Conservation (phyloP, 2,888 invertebrate genomes). For the Aethes cnicana region DNA sequence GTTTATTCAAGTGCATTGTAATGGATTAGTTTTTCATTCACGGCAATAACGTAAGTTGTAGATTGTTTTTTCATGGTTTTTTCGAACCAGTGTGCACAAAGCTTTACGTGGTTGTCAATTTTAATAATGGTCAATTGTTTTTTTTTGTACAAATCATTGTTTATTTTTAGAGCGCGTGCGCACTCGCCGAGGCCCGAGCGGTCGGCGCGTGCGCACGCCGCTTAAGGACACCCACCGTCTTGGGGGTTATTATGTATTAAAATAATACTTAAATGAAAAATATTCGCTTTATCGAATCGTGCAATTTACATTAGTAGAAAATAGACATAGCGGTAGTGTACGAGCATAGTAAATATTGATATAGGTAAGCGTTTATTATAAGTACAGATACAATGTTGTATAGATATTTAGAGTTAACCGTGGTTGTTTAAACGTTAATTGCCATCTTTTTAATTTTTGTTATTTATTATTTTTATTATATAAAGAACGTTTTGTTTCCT, state of each 20-base stretch:
- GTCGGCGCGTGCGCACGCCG: slow-evolving; percentile 3
- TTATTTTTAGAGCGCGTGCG: slow-evolving; percentile 10
- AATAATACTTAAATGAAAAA: slow-evolving; percentile 43
- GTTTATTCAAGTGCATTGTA: slow-evolving; percentile 10
- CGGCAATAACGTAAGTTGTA: slow-evolving; percentile 7
- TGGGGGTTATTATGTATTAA: slow-evolving; percentile 27
- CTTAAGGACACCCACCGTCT: slow-evolving; percentile 18
- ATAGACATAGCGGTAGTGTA: slow-evolving; percentile 62
- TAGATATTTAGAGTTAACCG: slow-evolving; percentile 46
- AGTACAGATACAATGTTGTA: slow-evolving; percentile 53
- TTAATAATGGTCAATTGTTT: slow-evolving; percentile 55
- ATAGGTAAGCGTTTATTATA: slow-evolving; percentile 36
- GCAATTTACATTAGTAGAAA: slow-evolving; percentile 77
- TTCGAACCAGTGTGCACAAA: slow-evolving; percentile 29
- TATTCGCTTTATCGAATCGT: slow-evolving; percentile 79
- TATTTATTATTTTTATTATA: slow-evolving; percentile 78
- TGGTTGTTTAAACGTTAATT: slow-evolving; percentile 50
- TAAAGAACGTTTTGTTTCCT: slow-evolving; percentile 60
- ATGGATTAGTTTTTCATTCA: slow-evolving; percentile 13
- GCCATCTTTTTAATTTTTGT: slow-evolving; percentile 70
- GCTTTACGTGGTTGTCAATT: slow-evolving; percentile 51
- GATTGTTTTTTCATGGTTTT: slow-evolving; percentile 5
- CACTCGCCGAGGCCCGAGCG: background rate
- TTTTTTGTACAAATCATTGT: slow-evolving; percentile 33
- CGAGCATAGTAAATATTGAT: slow-evolving; percentile 61